Base-by-base conservation (phyloP, 2,797 vertebrate species). In the Ctenopoma kingsleyae region DNA sequence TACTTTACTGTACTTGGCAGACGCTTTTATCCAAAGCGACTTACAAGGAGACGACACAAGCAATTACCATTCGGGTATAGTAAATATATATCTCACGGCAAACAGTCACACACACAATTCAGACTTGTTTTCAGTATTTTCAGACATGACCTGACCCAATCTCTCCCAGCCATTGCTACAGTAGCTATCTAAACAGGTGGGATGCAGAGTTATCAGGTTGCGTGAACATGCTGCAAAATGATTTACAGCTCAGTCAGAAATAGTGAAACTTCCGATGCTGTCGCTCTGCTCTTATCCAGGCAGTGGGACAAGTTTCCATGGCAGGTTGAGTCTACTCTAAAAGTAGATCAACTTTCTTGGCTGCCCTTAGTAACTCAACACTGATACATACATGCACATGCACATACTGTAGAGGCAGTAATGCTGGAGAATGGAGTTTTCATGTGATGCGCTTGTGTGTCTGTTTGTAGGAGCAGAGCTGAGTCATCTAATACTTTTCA, bases 181-280 rank as follows among this genome's bases (percentile, higher is more conserved):
- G 40, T 22, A 27, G 46, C 19, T 46, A 8, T 48, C 44, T 13
- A 20, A 68, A 68, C 85, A 76, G 67, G 71, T 76, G 79, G 62
- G 69, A 49, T 44, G 40, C 46, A 22, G 38, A 10, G 60, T 32
- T 47, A 54, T 86, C 71, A 8, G 46, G 63, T 87, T 84, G 75
- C 73, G 7, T 3, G 13, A 58, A 67, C 71, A 60, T 27, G n/a
- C 51, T 43, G 56, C 61, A 49, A 71, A 81, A 64, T 81, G 59
- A 86, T 88, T 88, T 83, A 73, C 70, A 54, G 76, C 60, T 35
- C 55, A 77, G 76, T 83, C 79, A 75, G 81, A 88, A 85, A 87
- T 87, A 83, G 78, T 65, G 59, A 22, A 16, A 89, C 81, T 86
- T 86, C 85, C 60, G 67, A 73, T 69, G 80, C 23, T 13, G 32